These are phyloP conservation scores for Nannoperca australis DNA, from an alignment of 2,797 vertebrate genomes.

Conservation along the genomic window DNA sequence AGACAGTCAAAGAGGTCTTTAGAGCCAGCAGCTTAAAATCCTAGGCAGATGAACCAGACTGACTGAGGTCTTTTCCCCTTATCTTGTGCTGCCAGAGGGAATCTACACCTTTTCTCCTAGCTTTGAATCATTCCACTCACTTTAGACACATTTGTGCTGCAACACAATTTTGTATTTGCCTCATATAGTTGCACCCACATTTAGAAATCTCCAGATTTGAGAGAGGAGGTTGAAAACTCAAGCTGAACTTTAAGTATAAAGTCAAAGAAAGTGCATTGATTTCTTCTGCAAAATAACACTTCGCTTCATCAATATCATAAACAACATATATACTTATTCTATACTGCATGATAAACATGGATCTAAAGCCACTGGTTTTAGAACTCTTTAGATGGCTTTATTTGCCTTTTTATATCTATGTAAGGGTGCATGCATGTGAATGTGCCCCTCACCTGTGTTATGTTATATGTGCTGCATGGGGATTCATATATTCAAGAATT, in stretches of 20 bases:
- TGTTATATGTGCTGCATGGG: not conserved
- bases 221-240: not conserved
- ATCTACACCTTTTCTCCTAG: constrained; percentile 3
- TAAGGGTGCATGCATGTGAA: not conserved
- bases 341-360: constrained; percentile 33
- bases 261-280: constrained; percentile 2
- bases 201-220: not conserved
- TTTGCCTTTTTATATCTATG: not conserved
- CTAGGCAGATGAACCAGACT: constrained; percentile 11
- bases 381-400: not conserved
- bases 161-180: not conserved
- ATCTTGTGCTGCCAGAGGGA: not conserved
- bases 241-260: not conserved
- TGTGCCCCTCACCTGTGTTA: not conserved
- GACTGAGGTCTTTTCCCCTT: constrained; percentile 1
- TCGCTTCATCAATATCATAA: constrained; percentile 12
- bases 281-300: constrained; percentile 11
- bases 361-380: not conserved
- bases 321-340: not conserved
- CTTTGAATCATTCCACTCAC: constrained; percentile 10
- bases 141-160: constrained; percentile 11
- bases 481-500: constrained; percentile 22
- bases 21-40: constrained; percentile 14
- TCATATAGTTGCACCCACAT: not conserved
- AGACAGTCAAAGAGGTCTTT: constrained; percentile 10